A percentile compares a stretch with the other conserved stretches of the same genome.
phyloP scores from a whole-genome alignment of 2,797 vertebrate species.

The Urophycis tenuis region DNA sequence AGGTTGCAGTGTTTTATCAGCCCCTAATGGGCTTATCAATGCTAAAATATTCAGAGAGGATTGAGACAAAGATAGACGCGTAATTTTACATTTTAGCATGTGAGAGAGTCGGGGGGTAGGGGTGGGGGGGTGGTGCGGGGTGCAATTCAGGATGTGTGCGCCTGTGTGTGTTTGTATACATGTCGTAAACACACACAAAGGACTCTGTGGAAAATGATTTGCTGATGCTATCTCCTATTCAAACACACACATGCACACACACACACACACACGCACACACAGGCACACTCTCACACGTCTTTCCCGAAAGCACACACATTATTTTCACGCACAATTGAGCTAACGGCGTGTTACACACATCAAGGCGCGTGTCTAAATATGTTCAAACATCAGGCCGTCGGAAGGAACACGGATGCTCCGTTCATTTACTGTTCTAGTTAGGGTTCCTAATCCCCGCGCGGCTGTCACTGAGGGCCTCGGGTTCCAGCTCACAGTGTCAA shows the following conservation, averaged over 20 bases:
- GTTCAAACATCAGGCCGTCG: slow-evolving; percentile 7
- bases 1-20: slow-evolving; percentile 61
- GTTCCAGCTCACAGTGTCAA: background rate
- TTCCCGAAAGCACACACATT: slow-evolving; percentile 9
- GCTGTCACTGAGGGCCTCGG: background rate
- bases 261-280: too few relatives aligned
- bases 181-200: background rate
- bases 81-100: background rate
- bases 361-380: slow-evolving; percentile 1
- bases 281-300: background rate
- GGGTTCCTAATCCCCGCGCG: background rate
- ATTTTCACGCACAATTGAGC: slow-evolving; percentile 8
- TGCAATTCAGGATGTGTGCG: slow-evolving; percentile 2
- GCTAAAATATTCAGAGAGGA: slow-evolving; percentile 61
- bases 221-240: slow-evolving; percentile 17
- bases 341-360: slow-evolving; percentile 4
- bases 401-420: background rate
- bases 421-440: background rate
- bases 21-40: slow-evolving; percentile 70
- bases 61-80: background rate
- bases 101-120: background rate
- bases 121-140: too few relatives aligned
- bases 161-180: background rate
- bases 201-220: slow-evolving; percentile 20
- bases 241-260: too few relatives aligned